Percentiles rank a stretch among this genome's conserved stretches.
These are phyloP conservation scores for Epicauta chinensis DNA, from an alignment of 1,140 invertebrate genomes.

Conservation along the genomic window DNA sequence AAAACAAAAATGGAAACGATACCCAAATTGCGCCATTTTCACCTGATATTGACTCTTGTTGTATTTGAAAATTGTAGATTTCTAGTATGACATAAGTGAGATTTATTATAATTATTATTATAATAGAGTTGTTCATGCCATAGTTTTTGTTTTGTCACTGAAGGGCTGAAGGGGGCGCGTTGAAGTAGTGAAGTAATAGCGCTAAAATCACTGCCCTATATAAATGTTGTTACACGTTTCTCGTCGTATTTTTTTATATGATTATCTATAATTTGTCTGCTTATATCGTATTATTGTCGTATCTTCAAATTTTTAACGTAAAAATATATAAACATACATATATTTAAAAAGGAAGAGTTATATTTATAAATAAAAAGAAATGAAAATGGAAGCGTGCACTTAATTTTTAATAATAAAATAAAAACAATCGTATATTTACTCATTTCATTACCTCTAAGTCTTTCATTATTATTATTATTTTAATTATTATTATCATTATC, in stretches of 20 bases:
- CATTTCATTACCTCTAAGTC: constrained; percentile 33
- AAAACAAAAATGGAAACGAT: too few relatives aligned
- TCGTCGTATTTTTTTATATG: not conserved
- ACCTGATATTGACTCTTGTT: too few relatives aligned
- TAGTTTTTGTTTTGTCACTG: not conserved
- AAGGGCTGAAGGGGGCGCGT: not conserved
- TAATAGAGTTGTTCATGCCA: not conserved
- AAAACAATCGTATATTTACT: constrained; percentile 16
- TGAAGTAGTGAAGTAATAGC: not conserved
- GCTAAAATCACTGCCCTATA: not conserved
- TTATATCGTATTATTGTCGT: constrained; percentile 14
- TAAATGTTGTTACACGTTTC: not conserved
- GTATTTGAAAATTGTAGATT: too few relatives aligned
- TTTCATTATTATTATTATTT: constrained; percentile 27
- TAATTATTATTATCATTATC: constrained; percentile 12
- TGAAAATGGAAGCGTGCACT: constrained; percentile 6
- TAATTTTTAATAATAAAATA: constrained; percentile 10
- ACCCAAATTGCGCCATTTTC: too few relatives aligned
- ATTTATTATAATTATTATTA: too few relatives aligned
- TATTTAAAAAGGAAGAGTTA: not conserved
- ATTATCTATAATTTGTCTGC: constrained; percentile 1
- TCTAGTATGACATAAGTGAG: too few relatives aligned
- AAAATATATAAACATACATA: not conserved
- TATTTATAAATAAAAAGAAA: not conserved
- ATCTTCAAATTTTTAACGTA: constrained; percentile 11